Base-by-base conservation (phyloP, 2,113 vertebrate species). In the Brienomyrus brachyistius region DNA sequence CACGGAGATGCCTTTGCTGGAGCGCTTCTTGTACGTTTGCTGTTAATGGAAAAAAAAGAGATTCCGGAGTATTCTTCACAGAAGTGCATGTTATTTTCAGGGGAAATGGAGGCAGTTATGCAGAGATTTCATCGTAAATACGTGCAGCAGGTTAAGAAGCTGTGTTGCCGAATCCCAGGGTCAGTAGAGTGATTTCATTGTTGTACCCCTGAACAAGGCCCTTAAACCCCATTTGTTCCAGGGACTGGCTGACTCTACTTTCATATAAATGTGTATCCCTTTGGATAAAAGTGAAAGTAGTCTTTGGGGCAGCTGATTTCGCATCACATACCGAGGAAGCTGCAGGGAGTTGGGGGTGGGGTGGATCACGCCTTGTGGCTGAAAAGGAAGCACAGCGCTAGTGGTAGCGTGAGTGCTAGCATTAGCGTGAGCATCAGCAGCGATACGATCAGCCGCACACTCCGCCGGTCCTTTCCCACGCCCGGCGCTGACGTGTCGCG, bases 381-480 rank as follows among this genome's bases (percentile, higher is more conserved):
- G 47, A 35, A 66, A 66, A 45, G 62, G 51, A n/a, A 74, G 1
- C 87, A 7, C n/a, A 1, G 13, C n/a, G 62, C 87, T 48, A 48
- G 51, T 7, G n/a, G 5, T 70, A 70, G 62, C 62, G n/a, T 70
- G 62, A 70, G n/a, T 27, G 59, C 59, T 66, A 66, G 59, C 59
- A 11, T 66, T 66, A 66, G 88, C 62, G 40, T 66, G 56, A 50
- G 45, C 45, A 31, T 80, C 10, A 40, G 52, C 21, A 0, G 13
- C 21, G 77, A 89, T 84, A 85, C 6, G 7, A 89, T 89, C 88
- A 19, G 47, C 51, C n/a, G 27, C 48, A 21, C 74, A 43, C 88
- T 31, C 35, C 40, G 80, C 35, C 9, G 9, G 40, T 17, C 87
- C 52, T 66, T 89, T 89, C 88, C 88, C 88, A 89, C 88, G 56